Percentiles rank a stretch among this genome's conserved stretches.
Evolutionary conservation across 2,113 vertebrate genomes (phyloP).

Genomic region (Coregonus clupeaformis): DNA sequence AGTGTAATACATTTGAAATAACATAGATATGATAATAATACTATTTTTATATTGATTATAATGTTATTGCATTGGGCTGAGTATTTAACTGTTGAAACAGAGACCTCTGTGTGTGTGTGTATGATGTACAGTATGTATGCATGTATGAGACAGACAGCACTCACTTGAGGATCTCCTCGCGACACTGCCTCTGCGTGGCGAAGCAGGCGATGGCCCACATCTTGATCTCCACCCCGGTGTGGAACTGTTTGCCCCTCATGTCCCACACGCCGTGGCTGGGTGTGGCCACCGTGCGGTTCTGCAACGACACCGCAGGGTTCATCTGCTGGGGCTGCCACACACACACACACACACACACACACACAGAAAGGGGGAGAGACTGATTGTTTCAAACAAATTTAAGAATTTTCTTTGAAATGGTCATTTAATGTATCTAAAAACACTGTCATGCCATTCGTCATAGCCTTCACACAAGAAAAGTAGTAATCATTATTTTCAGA

Average conservation of each 20-base stretch:
- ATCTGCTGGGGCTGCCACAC: conserved; percentile 52
- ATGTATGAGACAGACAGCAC: conserved; percentile 12
- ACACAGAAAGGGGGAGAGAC: conserved; percentile 1
- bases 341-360: not conserved
- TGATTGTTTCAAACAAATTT: too few species aligned
- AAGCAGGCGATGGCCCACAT: conserved; percentile 98
- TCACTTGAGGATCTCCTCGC: conserved; percentile 93
- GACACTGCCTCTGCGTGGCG: conserved; percentile 93
- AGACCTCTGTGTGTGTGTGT: not conserved
- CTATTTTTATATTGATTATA: too few species aligned
- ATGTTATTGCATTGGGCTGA: not conserved
- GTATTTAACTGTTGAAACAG: not conserved
- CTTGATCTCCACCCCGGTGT: conserved; percentile 96
- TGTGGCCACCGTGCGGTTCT: conserved; percentile 95
- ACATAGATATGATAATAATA: too few species aligned
- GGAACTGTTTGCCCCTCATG: conserved; percentile 97
- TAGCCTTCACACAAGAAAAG: not conserved
- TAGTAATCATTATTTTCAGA: too few species aligned
- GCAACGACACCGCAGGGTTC: conserved; percentile 62
- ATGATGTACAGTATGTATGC: too few species aligned
- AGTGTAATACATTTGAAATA: too few species aligned
- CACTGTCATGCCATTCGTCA: not conserved
- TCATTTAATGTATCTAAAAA: not conserved
- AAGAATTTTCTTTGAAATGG: too few species aligned
- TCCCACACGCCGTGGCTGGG: conserved; percentile 98